Base-by-base conservation (phyloP, 2,888 invertebrate species). In the Leucoma salicis region DNA sequence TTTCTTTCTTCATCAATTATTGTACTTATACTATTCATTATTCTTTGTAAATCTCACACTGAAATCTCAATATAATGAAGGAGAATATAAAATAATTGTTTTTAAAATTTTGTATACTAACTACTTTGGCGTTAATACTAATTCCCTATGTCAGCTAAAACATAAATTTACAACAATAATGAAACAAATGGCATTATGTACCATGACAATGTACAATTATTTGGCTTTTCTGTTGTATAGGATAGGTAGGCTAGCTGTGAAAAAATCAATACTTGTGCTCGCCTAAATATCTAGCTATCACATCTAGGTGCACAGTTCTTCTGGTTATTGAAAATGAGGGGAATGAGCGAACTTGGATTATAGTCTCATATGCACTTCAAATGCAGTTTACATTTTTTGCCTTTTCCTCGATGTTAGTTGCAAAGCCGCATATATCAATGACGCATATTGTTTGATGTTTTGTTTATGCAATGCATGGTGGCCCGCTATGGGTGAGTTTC, bases 211-310 rank as follows among this genome's bases (percentile, higher is more conserved):
- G 46, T 46, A 46, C 48, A 27, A 55, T 58, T 42, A 39, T 65
- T 66, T 49, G 49, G 48, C 66, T 66, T 66, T 61, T 65, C 66
- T 69, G 74, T 78, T 80, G 78, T 78, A 69, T 76, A 65, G 70
- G 64, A 69, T 76, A 65, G 70, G 64, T 57, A 66, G n/a, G 62
- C 66, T 68, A 73, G 70, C 60, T 61, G 43, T 38, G 59, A 81
- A 38, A 85, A 87, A 88, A 88, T 88, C 87, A 87, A 88, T 88
- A 88, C 78, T 76, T 53, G 42, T 50, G 67, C 70, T 69, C 68
- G 62, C 61, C 56, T 67, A 58, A 62, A 52, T 45, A 38, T 57
- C 39, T 48, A 42, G 39, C 28, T 53, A 54, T 34, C 51, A 57
- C 58, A 37, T 38, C 35, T 41, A 55, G 55, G 39, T 36, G 29